Evolutionary conservation across 1,140 invertebrate genomes (phyloP).

Genomic region (Saccostrea echinata): DNA sequence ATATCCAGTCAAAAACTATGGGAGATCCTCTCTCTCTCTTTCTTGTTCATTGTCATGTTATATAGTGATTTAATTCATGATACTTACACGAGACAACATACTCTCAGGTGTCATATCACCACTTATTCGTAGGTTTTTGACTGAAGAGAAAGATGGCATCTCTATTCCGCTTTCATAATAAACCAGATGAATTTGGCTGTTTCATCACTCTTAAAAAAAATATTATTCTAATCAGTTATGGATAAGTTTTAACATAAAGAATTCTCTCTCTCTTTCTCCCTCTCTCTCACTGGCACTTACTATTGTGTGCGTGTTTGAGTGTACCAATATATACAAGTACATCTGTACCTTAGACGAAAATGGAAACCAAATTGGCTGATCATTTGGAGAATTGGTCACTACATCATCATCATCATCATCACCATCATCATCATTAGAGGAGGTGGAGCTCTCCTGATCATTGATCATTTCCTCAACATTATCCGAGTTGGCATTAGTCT

Average conservation of each 20-base stretch:
- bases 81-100: conserved; percentile 20
- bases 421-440: neutral
- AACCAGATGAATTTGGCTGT: conserved; percentile 51
- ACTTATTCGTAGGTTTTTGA: conserved; percentile 19
- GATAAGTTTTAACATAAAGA: too few relatives aligned
- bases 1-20: too few relatives aligned
- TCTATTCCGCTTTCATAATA: conserved; percentile 50
- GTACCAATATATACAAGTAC: conserved; percentile 42
- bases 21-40: too few relatives aligned
- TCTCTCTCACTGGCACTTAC: neutral
- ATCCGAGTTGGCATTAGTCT: neutral
- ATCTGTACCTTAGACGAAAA: conserved; percentile 38
- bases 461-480: neutral
- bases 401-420: neutral
- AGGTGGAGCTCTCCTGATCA: neutral
- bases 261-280: too few relatives aligned
- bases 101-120: conserved; percentile 13
- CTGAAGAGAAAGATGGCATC: conserved; percentile 44
- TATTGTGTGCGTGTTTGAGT: conserved; percentile 41
- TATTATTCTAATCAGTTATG: too few relatives aligned
- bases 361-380: conserved; percentile 16
- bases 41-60: too few relatives aligned
- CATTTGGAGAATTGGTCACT: neutral
- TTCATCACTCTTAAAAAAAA: conserved; percentile 49
- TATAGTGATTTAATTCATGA: too few relatives aligned